Evolutionary conservation across 2,797 vertebrate species (phyloP).

Genomic region (Acomys russatus): DNA sequence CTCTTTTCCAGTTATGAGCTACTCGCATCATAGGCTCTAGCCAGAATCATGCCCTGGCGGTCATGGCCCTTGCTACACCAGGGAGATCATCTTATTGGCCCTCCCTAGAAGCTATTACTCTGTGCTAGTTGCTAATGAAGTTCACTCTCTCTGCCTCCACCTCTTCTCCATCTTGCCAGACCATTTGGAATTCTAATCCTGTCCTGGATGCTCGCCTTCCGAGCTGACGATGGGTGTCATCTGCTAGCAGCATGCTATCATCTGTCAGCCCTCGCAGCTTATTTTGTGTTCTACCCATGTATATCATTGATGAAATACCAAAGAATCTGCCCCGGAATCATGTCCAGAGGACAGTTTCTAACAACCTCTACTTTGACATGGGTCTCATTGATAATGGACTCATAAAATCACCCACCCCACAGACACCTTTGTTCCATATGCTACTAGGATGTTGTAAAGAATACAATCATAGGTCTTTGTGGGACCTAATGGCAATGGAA

Average conservation of each 20-base stretch:
- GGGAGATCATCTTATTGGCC: constrained; percentile 40
- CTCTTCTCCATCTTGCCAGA: constrained; percentile 86
- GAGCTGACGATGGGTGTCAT: constrained; percentile 86
- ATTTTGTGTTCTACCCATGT: constrained; percentile 83
- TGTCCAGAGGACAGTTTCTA: constrained; percentile 65
- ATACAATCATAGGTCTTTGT: constrained; percentile 22
- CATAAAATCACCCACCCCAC: constrained; percentile 19
- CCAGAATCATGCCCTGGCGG: constrained; percentile 9
- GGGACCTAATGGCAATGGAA: constrained; percentile 30
- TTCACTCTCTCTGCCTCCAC: constrained; percentile 82
- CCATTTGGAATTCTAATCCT: constrained; percentile 88
- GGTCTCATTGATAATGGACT: background rate
- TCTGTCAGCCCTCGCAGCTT: constrained; percentile 85
- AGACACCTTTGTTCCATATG: background rate
- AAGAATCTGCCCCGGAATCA: constrained; percentile 69
- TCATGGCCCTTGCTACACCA: constrained; percentile 8
- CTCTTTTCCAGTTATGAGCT: constrained; percentile 66
- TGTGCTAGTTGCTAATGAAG: constrained; percentile 80
- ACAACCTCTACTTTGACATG: constrained; percentile 45
- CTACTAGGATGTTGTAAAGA: background rate
- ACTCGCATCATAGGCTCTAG: constrained; percentile 59
- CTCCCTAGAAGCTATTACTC: constrained; percentile 71
- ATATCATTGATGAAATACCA: constrained; percentile 86
- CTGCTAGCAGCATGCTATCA: constrained; percentile 86
- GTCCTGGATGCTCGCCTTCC: constrained; percentile 86